A percentile compares a stretch with the other conserved stretches of the same genome.
Conservation (phyloP, 2,797 vertebrate genomes). For the Microctenopoma stevenorrisi region DNA sequence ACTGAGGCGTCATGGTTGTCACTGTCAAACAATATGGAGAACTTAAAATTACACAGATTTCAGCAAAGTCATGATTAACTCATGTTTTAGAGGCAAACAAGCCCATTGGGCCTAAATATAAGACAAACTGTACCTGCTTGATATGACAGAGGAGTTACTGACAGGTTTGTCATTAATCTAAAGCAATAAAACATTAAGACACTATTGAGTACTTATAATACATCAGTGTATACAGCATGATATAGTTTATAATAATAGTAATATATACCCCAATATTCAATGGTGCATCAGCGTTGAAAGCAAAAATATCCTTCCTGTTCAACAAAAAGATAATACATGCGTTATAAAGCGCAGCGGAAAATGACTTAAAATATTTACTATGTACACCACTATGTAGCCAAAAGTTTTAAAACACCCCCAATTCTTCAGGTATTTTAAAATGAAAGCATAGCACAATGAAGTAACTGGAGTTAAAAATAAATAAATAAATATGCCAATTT, state of each 20-base stretch:
- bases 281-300: slow-evolving; percentile 84
- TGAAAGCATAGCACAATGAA: too few relatives aligned
- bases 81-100: not conserved
- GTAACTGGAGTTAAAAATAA: too few relatives aligned
- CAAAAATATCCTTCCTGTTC: slow-evolving; percentile 88
- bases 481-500: too few relatives aligned
- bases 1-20: slow-evolving; percentile 35
- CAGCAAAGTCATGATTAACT: slow-evolving; percentile 11
- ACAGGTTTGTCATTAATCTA: slow-evolving; percentile 60
- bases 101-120: not conserved
- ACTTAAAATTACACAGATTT: slow-evolving; percentile 17
- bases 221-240: not conserved
- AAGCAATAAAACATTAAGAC: slow-evolving; percentile 29
- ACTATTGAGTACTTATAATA: not conserved
- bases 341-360: not conserved
- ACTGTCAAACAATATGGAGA: slow-evolving; percentile 52
- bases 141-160: slow-evolving; percentile 40
- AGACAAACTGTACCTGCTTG: slow-evolving; percentile 67
- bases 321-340: slow-evolving; percentile 36
- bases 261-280: slow-evolving; percentile 83
- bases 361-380: slow-evolving; percentile 5
- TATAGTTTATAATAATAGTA: not conserved
- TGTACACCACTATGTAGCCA: too few relatives aligned
- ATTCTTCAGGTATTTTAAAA: too few relatives aligned
- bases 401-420: too few relatives aligned